Conservation (phyloP, 2,797 vertebrate species). For the Galagoides demidoff region DNA sequence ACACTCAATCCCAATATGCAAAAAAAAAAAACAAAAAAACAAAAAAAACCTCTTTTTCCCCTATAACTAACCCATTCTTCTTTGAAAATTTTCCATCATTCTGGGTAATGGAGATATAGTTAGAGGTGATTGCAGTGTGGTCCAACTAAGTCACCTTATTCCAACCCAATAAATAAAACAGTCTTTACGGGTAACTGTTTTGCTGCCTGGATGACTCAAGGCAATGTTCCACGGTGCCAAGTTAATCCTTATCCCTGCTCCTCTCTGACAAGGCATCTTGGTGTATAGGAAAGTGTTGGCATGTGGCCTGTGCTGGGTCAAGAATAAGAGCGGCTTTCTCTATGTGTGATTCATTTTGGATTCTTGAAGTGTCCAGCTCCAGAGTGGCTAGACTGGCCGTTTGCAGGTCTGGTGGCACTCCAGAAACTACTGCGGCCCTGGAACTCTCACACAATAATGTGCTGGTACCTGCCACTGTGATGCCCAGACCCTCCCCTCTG, state of each 20-base stretch:
- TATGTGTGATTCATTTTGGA: not conserved
- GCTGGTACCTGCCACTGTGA: no score
- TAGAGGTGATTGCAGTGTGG: not conserved
- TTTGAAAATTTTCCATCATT: slow-evolving; percentile 20
- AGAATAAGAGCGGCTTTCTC: not conserved
- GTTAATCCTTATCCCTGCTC: not conserved
- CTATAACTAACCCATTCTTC: not conserved
- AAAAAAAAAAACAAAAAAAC: not conserved
- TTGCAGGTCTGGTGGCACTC: not conserved
- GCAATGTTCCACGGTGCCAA: not conserved
- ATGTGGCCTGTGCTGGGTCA: not conserved
- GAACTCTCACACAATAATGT: not conserved
- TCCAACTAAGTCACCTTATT: not conserved
- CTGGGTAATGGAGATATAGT: not conserved
- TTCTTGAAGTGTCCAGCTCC: not conserved
- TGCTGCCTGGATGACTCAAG: not conserved
- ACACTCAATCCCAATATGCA: not conserved
- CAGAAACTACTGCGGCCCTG: not conserved
- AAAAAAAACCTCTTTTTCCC: slow-evolving; percentile 36
- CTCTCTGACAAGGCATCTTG: not conserved
- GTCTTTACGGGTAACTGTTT: not conserved
- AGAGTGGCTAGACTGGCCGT: not conserved
- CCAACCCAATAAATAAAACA: not conserved
- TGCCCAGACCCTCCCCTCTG: not conserved
- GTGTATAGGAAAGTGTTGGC: rapidly evolving